Evolutionary conservation across 2,797 vertebrate species (phyloP).

Genomic region (Huso huso): DNA sequence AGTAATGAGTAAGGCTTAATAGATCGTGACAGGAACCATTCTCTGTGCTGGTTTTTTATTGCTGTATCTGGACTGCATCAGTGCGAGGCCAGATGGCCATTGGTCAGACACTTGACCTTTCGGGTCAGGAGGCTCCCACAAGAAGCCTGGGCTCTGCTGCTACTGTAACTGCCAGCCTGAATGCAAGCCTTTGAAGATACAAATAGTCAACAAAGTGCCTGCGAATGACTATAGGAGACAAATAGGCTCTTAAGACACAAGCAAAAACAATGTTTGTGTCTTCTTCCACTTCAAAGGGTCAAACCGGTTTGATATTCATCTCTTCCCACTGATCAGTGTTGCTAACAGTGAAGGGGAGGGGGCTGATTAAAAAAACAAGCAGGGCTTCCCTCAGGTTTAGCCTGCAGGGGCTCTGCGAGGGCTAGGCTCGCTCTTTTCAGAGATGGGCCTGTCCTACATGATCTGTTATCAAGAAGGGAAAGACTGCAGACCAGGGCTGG

Average conservation of each 20-base stretch:
- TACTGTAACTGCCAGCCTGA: conserved; percentile 51
- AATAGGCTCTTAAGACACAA: conserved; percentile 73
- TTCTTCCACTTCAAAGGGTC: conserved; percentile 66
- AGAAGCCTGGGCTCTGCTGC: conserved; percentile 43
- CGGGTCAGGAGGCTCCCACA: conserved; percentile 36
- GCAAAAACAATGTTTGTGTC: conserved; percentile 72
- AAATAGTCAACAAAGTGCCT: conserved; percentile 61
- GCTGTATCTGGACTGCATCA: conserved; percentile 41
- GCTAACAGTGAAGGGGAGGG: conserved; percentile 58
- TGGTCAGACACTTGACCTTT: conserved; percentile 35
- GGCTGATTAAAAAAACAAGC: conserved; percentile 28
- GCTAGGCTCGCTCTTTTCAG: background rate
- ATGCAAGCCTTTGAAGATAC: conserved; percentile 61
- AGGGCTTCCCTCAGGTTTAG: conserved; percentile 40
- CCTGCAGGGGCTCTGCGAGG: conserved; percentile 47
- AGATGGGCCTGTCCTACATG: background rate
- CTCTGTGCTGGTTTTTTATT: conserved; percentile 13
- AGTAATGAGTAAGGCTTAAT: too few species aligned
- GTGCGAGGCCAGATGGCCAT: conserved; percentile 65
- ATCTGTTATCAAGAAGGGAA: too few species aligned
- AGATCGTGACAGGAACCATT: too few species aligned
- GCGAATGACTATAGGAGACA: conserved; percentile 77
- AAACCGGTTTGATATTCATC: conserved; percentile 69
- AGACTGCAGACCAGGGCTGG: too few species aligned
- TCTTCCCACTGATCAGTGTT: conserved; percentile 61